These are phyloP conservation scores for Nothoprocta perdicaria DNA, from an alignment of 2,113 vertebrate genomes.

Conservation along the genomic window DNA sequence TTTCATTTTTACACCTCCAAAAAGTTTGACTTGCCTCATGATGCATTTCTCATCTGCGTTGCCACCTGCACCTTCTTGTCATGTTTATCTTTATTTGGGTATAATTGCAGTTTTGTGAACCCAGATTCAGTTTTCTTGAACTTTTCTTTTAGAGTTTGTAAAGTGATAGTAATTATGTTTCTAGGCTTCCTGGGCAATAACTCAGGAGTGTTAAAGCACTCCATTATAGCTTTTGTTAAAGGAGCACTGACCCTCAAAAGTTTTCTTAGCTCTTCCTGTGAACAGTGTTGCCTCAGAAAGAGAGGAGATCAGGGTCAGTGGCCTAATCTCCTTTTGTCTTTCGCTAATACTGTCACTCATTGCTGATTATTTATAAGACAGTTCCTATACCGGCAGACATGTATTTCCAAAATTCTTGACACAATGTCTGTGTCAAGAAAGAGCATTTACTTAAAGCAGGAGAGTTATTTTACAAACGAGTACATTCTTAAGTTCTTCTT, in stretches of 20 bases:
- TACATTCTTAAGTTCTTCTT: not conserved
- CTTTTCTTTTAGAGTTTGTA: not conserved
- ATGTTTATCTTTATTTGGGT: not conserved
- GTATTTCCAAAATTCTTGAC: not conserved
- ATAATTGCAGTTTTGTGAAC: not conserved
- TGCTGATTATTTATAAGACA: not conserved
- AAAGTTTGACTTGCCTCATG: not conserved
- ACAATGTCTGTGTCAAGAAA: not conserved
- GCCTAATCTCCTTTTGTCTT: not conserved
- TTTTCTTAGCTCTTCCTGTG: not conserved
- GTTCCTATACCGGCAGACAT: not conserved
- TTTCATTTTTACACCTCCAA: not conserved
- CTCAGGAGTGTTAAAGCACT: not conserved
- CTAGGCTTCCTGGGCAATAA: not conserved
- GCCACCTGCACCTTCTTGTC: not conserved
- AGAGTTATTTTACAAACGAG: not conserved
- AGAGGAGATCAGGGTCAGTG: not conserved
- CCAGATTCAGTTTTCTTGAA: not conserved
- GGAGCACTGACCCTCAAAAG: not conserved
- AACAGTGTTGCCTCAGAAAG: not conserved
- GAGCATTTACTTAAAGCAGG: not conserved
- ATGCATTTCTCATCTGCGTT: not conserved
- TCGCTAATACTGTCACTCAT: not conserved
- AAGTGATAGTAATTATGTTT: not conserved
- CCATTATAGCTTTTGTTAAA: not conserved